Percentiles rank a stretch among this genome's conserved stretches.
Evolutionary conservation across 2,888 invertebrate genomes (phyloP).

Genomic region (Harpalus rufipes): DNA sequence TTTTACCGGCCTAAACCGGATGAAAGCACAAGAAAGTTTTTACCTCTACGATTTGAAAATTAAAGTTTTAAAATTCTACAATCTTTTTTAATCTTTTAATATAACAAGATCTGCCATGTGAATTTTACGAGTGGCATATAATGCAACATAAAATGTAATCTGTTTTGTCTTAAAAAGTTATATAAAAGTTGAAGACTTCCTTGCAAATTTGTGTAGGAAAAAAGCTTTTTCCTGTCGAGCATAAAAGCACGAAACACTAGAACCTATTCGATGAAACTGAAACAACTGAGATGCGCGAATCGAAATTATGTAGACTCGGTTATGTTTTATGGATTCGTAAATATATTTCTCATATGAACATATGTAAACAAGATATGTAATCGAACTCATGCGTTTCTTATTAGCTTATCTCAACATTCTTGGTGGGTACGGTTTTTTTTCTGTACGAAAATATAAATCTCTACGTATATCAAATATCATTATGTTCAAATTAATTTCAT

Average conservation of each 20-base stretch:
- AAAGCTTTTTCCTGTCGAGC: slow-evolving; percentile 16
- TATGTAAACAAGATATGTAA: no score
- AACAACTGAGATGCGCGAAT: not conserved
- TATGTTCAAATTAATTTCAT: no score
- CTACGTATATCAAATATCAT: no score
- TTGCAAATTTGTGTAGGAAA: slow-evolving; percentile 4
- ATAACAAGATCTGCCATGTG: not conserved
- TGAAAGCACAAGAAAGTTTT: not conserved
- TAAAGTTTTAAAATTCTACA: not conserved
- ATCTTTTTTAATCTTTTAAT: not conserved
- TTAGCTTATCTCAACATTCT: no score
- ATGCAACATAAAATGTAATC: not conserved
- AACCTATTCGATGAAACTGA: not conserved
- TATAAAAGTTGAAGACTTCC: not conserved
- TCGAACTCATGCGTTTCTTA: no score
- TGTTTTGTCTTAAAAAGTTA: not conserved
- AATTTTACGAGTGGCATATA: not conserved
- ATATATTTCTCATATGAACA: no score
- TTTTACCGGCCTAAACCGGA: not conserved
- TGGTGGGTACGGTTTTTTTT: no score
- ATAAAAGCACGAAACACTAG: slow-evolving; percentile 8
- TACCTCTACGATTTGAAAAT: not conserved
- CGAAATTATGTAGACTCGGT: not conserved
- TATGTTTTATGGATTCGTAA: no score
- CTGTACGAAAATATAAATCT: no score